Percentiles rank a stretch among this genome's conserved stretches.
Conservation (phyloP, 2,888 invertebrate species). For the Esperia sulphurella region DNA sequence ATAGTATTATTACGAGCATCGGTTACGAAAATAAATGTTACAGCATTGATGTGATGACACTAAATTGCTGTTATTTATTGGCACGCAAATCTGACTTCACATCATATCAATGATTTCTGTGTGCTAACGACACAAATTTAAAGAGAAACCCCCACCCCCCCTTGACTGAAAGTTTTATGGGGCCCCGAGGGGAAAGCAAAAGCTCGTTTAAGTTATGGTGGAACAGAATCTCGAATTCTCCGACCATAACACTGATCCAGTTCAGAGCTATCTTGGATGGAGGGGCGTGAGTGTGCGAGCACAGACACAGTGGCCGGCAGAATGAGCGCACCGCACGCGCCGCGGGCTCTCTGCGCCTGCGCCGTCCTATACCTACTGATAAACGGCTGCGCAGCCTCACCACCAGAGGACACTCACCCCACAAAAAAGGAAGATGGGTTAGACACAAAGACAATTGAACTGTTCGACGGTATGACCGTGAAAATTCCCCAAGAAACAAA, state of each 20-base stretch:
- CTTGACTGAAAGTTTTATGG: neutral
- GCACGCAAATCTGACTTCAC: neutral
- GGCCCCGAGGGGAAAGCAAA: neutral
- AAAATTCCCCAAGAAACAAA: conserved; percentile 42
- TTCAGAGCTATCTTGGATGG: conserved; percentile 9
- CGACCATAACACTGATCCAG: conserved; percentile 5
- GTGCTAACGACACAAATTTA: neutral
- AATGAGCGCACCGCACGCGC: conserved; percentile 50
- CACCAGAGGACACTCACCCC: conserved; percentile 15
- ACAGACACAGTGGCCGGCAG: conserved; percentile 43
- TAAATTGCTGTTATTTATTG: neutral
- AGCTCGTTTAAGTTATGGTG: neutral
- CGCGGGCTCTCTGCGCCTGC: conserved; percentile 27
- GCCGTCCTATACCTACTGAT: conserved; percentile 21
- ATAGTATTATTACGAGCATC: neutral
- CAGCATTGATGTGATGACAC: neutral
- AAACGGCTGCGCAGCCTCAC: conserved; percentile 25
- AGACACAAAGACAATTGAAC: conserved; percentile 42
- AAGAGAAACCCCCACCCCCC: neutral
- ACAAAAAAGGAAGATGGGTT: conserved; percentile 15
- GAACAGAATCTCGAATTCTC: neutral
- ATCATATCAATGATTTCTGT: neutral
- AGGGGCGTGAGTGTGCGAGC: conserved; percentile 14
- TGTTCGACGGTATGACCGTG: conserved; percentile 55
- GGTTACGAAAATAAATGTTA: too few species aligned